Conservation (phyloP, 1,140 invertebrate species). For the Zophobas morio region DNA sequence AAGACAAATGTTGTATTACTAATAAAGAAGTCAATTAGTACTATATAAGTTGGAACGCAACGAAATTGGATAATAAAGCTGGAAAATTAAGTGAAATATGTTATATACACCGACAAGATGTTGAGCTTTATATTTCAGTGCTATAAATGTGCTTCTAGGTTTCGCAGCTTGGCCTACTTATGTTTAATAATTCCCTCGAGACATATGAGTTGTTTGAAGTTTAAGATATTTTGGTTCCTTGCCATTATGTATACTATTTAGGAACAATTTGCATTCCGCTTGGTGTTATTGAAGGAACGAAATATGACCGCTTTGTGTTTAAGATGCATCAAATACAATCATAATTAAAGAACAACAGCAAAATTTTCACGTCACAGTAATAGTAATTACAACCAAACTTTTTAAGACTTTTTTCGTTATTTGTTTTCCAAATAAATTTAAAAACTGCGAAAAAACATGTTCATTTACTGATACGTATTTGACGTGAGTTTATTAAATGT, state of each 20-base stretch:
- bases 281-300: neutral
- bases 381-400: no score
- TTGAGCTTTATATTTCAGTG: conserved; percentile 42
- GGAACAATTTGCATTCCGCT: conserved; percentile 8
- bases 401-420: no score
- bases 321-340: no score
- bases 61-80: conserved; percentile 19
- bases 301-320: neutral
- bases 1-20: neutral
- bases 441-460: no score
- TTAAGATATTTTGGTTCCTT: conserved; percentile 15
- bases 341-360: no score
- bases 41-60: neutral
- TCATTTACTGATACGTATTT: no score
- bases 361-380: no score
- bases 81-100: conserved; percentile 40
- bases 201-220: conserved; percentile 12
- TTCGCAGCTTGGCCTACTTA: conserved; percentile 34
- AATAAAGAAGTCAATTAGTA: conserved; percentile 26
- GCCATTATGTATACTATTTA: neutral
- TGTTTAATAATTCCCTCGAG: conserved; percentile 37
- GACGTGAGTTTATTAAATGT: no score
- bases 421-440: no score
- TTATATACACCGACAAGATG: conserved; percentile 39
- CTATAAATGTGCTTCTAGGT: conserved; percentile 29